Base-by-base conservation (phyloP, 2,113 vertebrate genomes). In the Equus quagga region DNA sequence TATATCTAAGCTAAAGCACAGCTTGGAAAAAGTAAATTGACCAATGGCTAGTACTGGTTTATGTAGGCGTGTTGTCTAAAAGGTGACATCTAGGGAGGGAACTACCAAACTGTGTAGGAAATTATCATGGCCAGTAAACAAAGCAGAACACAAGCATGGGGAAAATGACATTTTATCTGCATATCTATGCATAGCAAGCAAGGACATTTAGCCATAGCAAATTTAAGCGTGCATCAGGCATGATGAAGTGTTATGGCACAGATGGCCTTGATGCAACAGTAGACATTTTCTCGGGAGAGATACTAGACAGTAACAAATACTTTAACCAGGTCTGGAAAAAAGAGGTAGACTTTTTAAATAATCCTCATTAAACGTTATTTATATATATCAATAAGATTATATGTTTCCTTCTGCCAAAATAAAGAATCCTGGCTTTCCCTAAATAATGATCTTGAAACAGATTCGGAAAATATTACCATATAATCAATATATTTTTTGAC, bases 401-500 rank as follows among this genome's bases (percentile, higher is more conserved):
- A 46, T 76, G 11, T 91, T 82, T 95, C 18, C 33, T 84, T 84
- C 6, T 80, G 24, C 12, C 41, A 76, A 86, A 96, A 56, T 85
- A 82, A 54, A 78, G 56, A 83, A 26, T 72, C 36, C 54, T 72
- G 15, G 23, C 12, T 44, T 89, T 97, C 31, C 67, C 33, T 51
- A 78, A 94, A 75, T 44, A n/a, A 31, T 3, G 75, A 41, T 96
- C 26, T 85, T 89, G 36, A 79, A 85, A 91, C 13, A 60, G 51
- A 70, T 72, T 69, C 3, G 83, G 31, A 82, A 91, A 91, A 95
- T 60, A 80, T 1, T n/a, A 83, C 69, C 6, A 33, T 44, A 69
- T 76, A 80, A 67, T 94, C 26, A 95, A 85, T 82, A 88, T 89
- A 91, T 64, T 95, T 95, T 93, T 44, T 87, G 60, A 33, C 79